phyloP scores from a whole-genome alignment of 2,797 vertebrate species.

The Poeciliopsis gracilis region DNA sequence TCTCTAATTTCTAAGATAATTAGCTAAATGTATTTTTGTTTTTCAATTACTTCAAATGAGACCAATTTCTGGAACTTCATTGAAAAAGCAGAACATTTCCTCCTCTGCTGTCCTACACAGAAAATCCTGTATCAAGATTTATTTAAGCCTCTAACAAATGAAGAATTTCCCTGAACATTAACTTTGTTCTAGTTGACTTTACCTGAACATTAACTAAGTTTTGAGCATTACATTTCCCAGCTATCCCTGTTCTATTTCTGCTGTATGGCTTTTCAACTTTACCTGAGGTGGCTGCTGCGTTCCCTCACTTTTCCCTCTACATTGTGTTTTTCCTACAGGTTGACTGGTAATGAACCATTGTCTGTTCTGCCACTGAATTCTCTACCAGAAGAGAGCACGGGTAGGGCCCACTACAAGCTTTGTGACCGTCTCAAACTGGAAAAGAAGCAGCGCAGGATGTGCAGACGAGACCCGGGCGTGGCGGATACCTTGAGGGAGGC shows the following conservation, averaged over 20 bases:
- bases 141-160: conserved; percentile 70
- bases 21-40: conserved; percentile 2
- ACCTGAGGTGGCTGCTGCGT: conserved; percentile 51
- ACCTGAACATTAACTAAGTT: conserved; percentile 77
- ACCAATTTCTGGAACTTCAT: conserved; percentile 8
- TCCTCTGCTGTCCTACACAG: conserved; percentile 33
- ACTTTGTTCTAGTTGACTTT: conserved; percentile 69
- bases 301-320: conserved; percentile 37
- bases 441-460: conserved; percentile 97
- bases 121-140: conserved; percentile 56
- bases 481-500: conserved; percentile 96
- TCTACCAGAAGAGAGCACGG: conserved; percentile 88
- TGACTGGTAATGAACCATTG: conserved; percentile 97
- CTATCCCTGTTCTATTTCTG: conserved; percentile 59
- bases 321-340: conserved; percentile 76
- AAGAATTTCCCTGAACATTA: conserved; percentile 78
- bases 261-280: conserved; percentile 60
- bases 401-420: conserved; percentile 94
- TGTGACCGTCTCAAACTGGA: conserved; percentile 98
- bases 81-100: conserved; percentile 35
- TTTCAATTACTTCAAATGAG: conserved; percentile 22
- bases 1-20: background rate
- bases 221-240: conserved; percentile 49
- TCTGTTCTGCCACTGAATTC: conserved; percentile 95
- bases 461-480: conserved; percentile 95